Evolutionary conservation across 2,797 vertebrate genomes (phyloP).

Genomic region (Epinephelus awoara): DNA sequence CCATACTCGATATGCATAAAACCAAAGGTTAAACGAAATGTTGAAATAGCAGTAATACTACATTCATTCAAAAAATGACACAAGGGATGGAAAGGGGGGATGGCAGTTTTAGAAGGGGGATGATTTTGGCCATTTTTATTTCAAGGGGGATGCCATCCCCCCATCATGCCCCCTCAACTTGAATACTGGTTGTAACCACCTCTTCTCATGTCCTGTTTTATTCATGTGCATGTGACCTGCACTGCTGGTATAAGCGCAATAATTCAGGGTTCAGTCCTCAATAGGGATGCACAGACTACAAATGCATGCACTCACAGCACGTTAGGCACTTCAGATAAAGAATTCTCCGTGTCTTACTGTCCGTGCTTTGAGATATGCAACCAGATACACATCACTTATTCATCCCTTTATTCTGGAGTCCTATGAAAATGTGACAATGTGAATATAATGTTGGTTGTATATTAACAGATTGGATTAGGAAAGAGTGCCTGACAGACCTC

Average conservation of each 20-base stretch:
- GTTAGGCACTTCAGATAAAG: background rate
- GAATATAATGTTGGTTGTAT: background rate
- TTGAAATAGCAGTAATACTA: no score
- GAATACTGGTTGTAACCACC: no score
- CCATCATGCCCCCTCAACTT: no score
- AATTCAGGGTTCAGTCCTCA: background rate
- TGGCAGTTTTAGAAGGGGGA: no score
- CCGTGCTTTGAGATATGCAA: background rate
- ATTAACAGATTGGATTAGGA: background rate
- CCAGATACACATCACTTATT: background rate
- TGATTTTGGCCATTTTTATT: no score
- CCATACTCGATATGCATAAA: no score
- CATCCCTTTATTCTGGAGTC: background rate
- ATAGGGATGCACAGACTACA: background rate
- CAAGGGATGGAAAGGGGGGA: no score
- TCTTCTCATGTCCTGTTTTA: no score
- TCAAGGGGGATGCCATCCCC: no score
- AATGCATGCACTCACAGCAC: constrained; percentile 9
- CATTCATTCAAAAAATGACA: no score
- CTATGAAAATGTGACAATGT: background rate
- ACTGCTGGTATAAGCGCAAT: background rate
- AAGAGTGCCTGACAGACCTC: background rate
- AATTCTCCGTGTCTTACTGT: background rate
- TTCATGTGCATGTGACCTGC: constrained; percentile 16
- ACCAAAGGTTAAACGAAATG: no score